Base-by-base conservation (phyloP, 92 coral and sea anemone species). In the Heteractis magnifica region DNA sequence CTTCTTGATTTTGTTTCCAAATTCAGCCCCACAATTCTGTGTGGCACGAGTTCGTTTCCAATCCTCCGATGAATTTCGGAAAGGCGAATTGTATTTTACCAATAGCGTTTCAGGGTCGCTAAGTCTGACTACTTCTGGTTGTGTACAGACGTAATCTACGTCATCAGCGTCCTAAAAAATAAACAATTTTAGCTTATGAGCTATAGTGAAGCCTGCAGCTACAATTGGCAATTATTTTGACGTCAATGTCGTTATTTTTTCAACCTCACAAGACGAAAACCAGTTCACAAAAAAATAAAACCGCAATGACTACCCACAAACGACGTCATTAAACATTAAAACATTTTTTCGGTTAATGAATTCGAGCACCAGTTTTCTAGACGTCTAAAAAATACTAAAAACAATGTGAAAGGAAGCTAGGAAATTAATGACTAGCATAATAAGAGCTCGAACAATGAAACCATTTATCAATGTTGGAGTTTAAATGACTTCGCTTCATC, bases 21-120 rank as follows among this genome's bases (percentile, higher is more conserved):
- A 34, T 34, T 34, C 44, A 34, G 44, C 3, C 44, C 44, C 44
- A 34, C 44, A 34, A 34, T 34, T 34, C 44, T 34, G 44, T 34
- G 44, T 2, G 44, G 44, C 44, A 34, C 44, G 44, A 34, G 44
- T 34, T 34, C 44, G 44, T 34, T 34, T 34, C 44, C 44, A 34
- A 34, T 34, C 44, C 44, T 34, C 44, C 44, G 44, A 34, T 34
- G 44, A 34, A 34, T 34, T 34, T 34, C 44, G 44, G 44, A 34
- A 34, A 34, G 23, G 13, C n/a, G 23, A 44, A 21, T 88, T 34
- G 44, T 34, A 34, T 2, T 34, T 76, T 84, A 96, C 99, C 97
- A 92, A 85, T 21, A 96, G 84, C 71, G 95, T 96, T 81, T 96
- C 99, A 18, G 99, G 98, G 56, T 96, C 99, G 7, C 94, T 90